Percentiles rank a stretch among this genome's conserved stretches.
These are phyloP conservation scores for Hemistola chrysoprasaria DNA, from an alignment of 2,888 invertebrate genomes.

Conservation along the genomic window DNA sequence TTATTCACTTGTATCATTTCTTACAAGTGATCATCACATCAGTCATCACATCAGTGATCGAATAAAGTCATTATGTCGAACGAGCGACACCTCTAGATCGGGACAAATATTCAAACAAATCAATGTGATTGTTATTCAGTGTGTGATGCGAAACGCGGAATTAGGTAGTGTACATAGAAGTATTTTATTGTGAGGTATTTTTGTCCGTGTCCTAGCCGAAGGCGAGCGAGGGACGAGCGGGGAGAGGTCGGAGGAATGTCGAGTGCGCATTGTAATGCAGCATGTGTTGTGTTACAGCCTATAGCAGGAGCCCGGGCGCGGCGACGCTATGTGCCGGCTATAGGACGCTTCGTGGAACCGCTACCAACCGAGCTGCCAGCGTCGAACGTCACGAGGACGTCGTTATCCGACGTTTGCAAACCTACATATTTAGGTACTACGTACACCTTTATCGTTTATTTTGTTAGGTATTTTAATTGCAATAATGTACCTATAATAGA, in stretches of 20 bases:
- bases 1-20: no score
- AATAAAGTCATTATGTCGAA: constrained; percentile 1
- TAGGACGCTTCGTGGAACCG: constrained; percentile 10
- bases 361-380: no score
- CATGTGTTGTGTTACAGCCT: no score
- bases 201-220: constrained; percentile 2
- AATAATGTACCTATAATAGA: background rate
- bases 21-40: no score
- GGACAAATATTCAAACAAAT: background rate
- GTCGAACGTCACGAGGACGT: no score
- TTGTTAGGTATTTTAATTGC: no score
- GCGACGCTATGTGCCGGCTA: constrained; percentile 9
- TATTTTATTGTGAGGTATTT: constrained; percentile 3
- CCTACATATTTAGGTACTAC: no score
- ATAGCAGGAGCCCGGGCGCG: no score
- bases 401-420: no score
- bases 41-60: background rate
- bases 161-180: constrained; percentile 11
- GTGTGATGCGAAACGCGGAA: constrained; percentile 10
- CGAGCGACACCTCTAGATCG: constrained; percentile 3
- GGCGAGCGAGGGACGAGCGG: background rate
- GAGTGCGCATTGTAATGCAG: constrained; percentile 15
- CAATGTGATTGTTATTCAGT: constrained; percentile 6
- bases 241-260: constrained; percentile 5
- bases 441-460: no score